Conservation (phyloP, 2,888 invertebrate species). For the Dyspetes luteomarginatus region DNA sequence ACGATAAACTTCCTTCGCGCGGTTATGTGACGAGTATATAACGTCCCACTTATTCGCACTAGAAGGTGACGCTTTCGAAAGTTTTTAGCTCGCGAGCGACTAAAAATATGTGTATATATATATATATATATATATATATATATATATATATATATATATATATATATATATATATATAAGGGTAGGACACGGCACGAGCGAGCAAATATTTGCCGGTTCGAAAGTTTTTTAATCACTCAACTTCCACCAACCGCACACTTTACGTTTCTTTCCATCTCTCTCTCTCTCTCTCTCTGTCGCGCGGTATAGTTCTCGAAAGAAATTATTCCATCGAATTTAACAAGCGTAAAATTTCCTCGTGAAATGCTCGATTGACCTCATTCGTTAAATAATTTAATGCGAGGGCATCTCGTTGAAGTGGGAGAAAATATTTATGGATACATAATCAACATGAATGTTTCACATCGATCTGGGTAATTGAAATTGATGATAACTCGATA, state of each 20-base stretch:
- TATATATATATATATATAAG: slow-evolving; percentile 21
- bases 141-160: no score
- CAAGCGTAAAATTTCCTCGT: slow-evolving; percentile 25
- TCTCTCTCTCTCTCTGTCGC: neutral
- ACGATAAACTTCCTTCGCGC: slow-evolving; percentile 60
- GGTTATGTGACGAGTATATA: slow-evolving; percentile 61
- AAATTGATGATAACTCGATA: no score
- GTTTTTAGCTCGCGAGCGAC: slow-evolving; percentile 47
- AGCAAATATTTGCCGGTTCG: slow-evolving; percentile 63
- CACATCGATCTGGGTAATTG: no score
- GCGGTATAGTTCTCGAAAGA: slow-evolving; percentile 28
- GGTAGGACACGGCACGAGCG: slow-evolving; percentile 26
- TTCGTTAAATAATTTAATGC: slow-evolving; percentile 13
- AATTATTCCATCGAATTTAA: slow-evolving; percentile 58
- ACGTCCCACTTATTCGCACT: slow-evolving; percentile 64
- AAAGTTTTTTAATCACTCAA: slow-evolving; percentile 67
- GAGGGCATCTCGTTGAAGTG: neutral
- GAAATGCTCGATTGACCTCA: slow-evolving; percentile 33
- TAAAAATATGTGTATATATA: slow-evolving; percentile 9
- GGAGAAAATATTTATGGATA: neutral
- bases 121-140: slow-evolving; percentile 26
- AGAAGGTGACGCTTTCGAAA: slow-evolving; percentile 63
- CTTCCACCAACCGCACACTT: slow-evolving; percentile 59
- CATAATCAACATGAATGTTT: neutral
- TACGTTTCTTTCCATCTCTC: slow-evolving; percentile 29